These are phyloP conservation scores for Atethmia centrago DNA, from an alignment of 2,888 invertebrate species.

Conservation along the genomic window DNA sequence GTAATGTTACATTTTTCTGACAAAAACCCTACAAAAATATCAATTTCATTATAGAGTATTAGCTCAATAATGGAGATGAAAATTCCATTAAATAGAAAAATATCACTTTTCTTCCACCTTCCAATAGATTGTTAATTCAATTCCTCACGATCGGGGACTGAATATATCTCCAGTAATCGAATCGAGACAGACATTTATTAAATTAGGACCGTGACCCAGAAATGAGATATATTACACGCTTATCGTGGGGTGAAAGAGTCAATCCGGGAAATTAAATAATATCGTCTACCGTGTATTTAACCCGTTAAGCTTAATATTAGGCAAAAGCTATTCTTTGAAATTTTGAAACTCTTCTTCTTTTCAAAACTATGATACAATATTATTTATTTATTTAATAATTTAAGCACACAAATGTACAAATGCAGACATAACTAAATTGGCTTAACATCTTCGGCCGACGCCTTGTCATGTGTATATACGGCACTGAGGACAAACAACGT, in stretches of 20 bases:
- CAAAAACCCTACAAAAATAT: not conserved
- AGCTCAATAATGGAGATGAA: not conserved
- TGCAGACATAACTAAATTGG: not conserved
- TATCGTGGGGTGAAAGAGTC: slow-evolving; percentile 43
- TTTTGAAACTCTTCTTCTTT: not conserved
- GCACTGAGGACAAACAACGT: no score
- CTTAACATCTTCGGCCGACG: no score
- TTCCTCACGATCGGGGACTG: slow-evolving; percentile 38
- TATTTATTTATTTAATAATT: no score
- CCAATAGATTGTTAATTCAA: slow-evolving; percentile 41
- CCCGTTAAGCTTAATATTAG: not conserved
- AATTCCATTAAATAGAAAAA: slow-evolving; percentile 28
- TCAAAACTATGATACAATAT: not conserved
- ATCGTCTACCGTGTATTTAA: slow-evolving; percentile 1
- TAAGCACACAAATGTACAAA: no score
- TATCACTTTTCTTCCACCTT: slow-evolving; percentile 26
- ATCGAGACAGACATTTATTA: slow-evolving; percentile 61
- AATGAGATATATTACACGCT: slow-evolving; percentile 53
- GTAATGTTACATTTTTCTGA: not conserved
- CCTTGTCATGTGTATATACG: no score
- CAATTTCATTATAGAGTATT: not conserved
- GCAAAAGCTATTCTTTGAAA: not conserved
- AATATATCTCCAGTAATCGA: slow-evolving; percentile 59
- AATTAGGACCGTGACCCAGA: slow-evolving; percentile 53
- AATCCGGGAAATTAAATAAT: slow-evolving; percentile 43